phyloP scores from a whole-genome alignment of 2,888 invertebrate genomes.

The Xanthorhoe spadicearia region DNA sequence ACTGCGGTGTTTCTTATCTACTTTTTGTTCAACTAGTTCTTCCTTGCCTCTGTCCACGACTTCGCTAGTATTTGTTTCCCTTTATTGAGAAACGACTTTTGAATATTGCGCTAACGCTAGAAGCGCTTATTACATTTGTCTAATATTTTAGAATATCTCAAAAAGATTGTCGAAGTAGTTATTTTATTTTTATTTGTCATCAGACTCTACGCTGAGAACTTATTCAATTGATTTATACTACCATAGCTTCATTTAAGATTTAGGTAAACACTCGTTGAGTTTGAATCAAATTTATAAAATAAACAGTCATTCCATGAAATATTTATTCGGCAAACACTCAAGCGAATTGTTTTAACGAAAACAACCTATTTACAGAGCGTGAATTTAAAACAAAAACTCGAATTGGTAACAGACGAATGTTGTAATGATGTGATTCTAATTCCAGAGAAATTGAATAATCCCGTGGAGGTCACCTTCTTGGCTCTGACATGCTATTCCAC shows the following conservation, averaged over 20 bases:
- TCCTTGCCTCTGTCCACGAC: background rate
- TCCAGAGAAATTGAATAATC: conserved; percentile 73
- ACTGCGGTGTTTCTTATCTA: conserved; percentile 15
- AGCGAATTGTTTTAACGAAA: conserved; percentile 60
- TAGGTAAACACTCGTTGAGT: background rate
- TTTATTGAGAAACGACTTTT: background rate
- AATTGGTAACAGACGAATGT: conserved; percentile 63
- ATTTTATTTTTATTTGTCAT: background rate
- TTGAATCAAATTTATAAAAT: conserved; percentile 15
- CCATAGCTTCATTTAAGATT: background rate
- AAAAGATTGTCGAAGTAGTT: too few relatives aligned
- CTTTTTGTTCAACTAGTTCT: background rate
- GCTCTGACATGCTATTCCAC: conserved; percentile 43
- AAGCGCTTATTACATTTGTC: too few relatives aligned
- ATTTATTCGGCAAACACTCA: conserved; percentile 49
- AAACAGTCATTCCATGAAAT: conserved; percentile 31
- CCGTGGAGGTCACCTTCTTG: conserved; percentile 62
- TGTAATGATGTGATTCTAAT: conserved; percentile 78
- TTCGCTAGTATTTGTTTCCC: background rate
- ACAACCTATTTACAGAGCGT: conserved; percentile 57
- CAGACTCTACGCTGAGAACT: too few relatives aligned
- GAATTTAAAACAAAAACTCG: conserved; percentile 71
- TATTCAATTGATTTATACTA: background rate
- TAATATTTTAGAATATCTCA: too few relatives aligned
- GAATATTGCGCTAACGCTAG: too few relatives aligned